These are phyloP conservation scores for Leptinotarsa haldemani DNA, from an alignment of 2,888 invertebrate genomes.

Conservation along the genomic window DNA sequence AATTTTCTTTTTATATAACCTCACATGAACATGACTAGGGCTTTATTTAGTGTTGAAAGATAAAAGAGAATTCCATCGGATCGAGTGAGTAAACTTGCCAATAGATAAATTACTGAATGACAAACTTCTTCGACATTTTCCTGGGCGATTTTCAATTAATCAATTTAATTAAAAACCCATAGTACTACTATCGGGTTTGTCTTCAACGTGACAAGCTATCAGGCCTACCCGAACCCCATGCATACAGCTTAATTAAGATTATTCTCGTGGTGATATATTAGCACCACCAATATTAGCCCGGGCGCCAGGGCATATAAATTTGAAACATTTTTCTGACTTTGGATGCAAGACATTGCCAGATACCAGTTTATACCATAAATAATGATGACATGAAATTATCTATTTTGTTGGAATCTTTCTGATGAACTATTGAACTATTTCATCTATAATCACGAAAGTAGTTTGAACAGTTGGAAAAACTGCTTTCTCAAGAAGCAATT, in stretches of 20 bases:
- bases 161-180: conserved; percentile 35
- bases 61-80: not conserved
- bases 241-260: conserved; percentile 39
- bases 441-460: no score
- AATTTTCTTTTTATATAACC: no score
- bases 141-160: conserved; percentile 33
- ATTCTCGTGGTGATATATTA: conserved; percentile 36
- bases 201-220: conserved; percentile 31
- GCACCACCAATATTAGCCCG: conserved; percentile 28
- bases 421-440: no score
- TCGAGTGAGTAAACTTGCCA: conserved; percentile 1
- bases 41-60: not conserved
- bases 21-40: no score
- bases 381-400: no score
- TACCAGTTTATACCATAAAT: no score
- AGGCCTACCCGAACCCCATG: conserved; percentile 22
- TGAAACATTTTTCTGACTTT: not conserved
- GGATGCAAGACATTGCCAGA: no score
- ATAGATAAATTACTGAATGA: conserved; percentile 1
- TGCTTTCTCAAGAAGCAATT: no score
- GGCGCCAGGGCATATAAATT: not conserved
- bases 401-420: no score
- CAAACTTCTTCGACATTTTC: conserved; percentile 16
- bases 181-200: conserved; percentile 30
- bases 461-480: no score